A percentile compares a stretch with the other conserved stretches of the same genome.
These are phyloP conservation scores for Synergus umbraculus DNA, from an alignment of 2,888 invertebrate species.

Conservation along the genomic window DNA sequence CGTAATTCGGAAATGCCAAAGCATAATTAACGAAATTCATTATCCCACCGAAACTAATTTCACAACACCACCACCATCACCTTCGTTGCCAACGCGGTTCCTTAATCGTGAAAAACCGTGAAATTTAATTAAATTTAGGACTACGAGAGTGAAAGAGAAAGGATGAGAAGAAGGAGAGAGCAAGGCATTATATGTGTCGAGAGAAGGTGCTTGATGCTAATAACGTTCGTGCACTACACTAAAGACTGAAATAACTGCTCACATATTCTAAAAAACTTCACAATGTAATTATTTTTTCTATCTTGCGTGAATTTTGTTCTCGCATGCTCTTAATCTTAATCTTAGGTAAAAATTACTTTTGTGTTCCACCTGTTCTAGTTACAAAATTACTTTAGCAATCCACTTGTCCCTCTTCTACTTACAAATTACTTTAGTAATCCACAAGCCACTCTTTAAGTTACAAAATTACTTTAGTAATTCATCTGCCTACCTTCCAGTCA, in stretches of 20 bases:
- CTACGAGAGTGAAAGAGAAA: slow-evolving; percentile 72
- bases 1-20: slow-evolving; percentile 60
- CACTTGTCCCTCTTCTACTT: background rate
- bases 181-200: slow-evolving; percentile 47
- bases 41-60: slow-evolving; percentile 75
- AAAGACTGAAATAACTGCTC: background rate
- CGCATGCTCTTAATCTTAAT: background rate
- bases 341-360: background rate
- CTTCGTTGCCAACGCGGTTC: slow-evolving; percentile 66
- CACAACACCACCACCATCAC: slow-evolving; percentile 65
- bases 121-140: slow-evolving; percentile 78
- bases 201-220: slow-evolving; percentile 70
- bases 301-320: background rate
- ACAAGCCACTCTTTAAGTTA: too few relatives aligned
- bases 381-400: background rate
- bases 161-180: slow-evolving; percentile 52
- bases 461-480: too few relatives aligned
- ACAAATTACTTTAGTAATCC: background rate
- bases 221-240: slow-evolving; percentile 70
- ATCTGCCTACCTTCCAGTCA: too few relatives aligned
- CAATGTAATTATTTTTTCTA: background rate
- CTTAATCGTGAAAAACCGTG: slow-evolving; percentile 77
- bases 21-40: slow-evolving; percentile 77
- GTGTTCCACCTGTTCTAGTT: too few relatives aligned
- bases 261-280: background rate